Evolutionary conservation across 2,888 invertebrate species (phyloP).

Genomic region (Tortricodes alternella): DNA sequence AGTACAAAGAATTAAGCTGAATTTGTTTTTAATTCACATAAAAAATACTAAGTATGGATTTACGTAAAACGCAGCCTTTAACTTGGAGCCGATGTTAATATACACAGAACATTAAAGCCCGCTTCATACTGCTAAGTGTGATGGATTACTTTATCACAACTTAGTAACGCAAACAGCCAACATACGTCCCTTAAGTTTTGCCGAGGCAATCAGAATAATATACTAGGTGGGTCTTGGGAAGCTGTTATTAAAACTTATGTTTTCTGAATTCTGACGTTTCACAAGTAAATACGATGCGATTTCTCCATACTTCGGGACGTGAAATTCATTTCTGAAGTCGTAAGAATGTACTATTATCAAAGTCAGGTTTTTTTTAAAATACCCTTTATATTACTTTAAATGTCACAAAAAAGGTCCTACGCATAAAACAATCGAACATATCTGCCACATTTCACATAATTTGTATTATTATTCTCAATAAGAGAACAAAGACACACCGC

Average conservation of each 20-base stretch:
- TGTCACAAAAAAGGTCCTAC: background rate
- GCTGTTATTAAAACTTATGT: background rate
- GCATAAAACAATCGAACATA: background rate
- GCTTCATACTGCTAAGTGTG: background rate
- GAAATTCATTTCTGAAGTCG: too few relatives aligned
- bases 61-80: too few relatives aligned
- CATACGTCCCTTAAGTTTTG: background rate
- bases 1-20: too few relatives aligned
- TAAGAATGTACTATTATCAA: too few relatives aligned
- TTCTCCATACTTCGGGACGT: too few relatives aligned
- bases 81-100: background rate
- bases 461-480: conserved; percentile 16
- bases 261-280: too few relatives aligned
- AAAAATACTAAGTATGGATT: too few relatives aligned
- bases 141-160: conserved; percentile 1
- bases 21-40: too few relatives aligned
- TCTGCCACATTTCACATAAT: conserved; percentile 1
- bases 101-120: background rate
- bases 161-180: background rate
- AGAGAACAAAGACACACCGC: conserved; percentile 17
- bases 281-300: too few relatives aligned
- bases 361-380: too few relatives aligned
- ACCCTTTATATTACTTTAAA: background rate
- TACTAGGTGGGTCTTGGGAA: background rate
- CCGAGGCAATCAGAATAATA: background rate